Base-by-base conservation (phyloP, 2,888 invertebrate species). In the Hedychridium roseum region DNA sequence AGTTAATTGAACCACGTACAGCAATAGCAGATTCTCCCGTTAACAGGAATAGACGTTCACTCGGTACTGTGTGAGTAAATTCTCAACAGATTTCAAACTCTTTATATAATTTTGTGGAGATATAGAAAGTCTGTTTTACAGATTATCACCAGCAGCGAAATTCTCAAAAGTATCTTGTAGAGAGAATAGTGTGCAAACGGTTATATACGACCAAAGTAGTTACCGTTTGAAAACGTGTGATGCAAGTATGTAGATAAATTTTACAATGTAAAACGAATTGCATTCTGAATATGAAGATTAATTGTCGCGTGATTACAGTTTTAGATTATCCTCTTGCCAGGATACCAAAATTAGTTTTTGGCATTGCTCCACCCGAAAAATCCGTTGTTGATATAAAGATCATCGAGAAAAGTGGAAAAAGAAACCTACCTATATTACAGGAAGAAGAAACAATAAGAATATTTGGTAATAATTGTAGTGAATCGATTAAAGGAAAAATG, bases 381-480 rank as follows among this genome's bases (percentile, higher is more conserved):
- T 63, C 76, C 0, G 57, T 79, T 18, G 60, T 78, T 21, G 69
- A 74, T 44, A 65, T 77, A 35, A 66, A 74, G 44, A 63, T 73
- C 11, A 65, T 66, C 14, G 74, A 75, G 45, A 78, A 76, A 61
- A 73, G 68, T 41, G 74, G 76, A 7, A 70, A 66, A 37, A 68
- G 70, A 45, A 76, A 74, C 59, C 62, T 77, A 23, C 76, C 77
- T 0, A 76, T 77, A 50, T 64, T 78, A 31, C 73, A 76, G 46
- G 77, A 78, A 15, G 74, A 76, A 46, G 66, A 73, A 41, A 68
- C 70, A 3, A 70, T 62, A 20, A 64, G 74, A 43, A 76, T 78
- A 58, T 78, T 75, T 50, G 76, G 76, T 76, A 64, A 39, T 39
- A 40, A 34, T 42, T n/a, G n/a, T n/a, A n/a, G n/a, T n/a, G n/a